Percentiles rank a stretch among this genome's conserved stretches.
Evolutionary conservation across 2,113 vertebrate genomes (phyloP).

Genomic region (Phaethornis superciliosus): DNA sequence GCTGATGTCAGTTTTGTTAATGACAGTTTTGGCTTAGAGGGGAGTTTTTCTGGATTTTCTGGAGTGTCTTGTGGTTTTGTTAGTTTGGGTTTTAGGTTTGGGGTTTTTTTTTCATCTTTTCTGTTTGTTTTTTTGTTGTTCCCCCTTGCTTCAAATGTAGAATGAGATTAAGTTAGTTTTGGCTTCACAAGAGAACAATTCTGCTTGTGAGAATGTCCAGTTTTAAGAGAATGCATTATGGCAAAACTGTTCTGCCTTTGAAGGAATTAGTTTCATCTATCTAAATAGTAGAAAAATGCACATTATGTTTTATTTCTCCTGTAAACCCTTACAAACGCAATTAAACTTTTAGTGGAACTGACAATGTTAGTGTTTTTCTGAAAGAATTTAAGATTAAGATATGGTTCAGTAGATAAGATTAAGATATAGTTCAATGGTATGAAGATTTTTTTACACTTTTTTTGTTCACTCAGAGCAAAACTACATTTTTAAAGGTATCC

Average conservation of each 20-base stretch:
- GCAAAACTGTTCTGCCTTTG: neutral
- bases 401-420: neutral
- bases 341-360: neutral
- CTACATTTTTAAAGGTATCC: neutral
- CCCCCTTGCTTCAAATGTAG: accelerated
- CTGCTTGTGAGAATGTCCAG: neutral
- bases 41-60: accelerated
- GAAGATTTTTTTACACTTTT: neutral
- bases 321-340: neutral
- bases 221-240: neutral
- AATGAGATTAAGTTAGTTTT: neutral
- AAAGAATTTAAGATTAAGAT: neutral
- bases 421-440: neutral
- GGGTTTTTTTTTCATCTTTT: too few relatives aligned
- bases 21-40: neutral
- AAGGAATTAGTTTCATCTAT: neutral
- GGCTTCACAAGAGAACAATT: neutral
- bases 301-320: neutral
- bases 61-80: accelerated
- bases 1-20: neutral
- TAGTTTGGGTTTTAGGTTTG: neutral
- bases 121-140: neutral
- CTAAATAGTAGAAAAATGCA: neutral
- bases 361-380: neutral
- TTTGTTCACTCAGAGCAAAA: neutral